A percentile compares a stretch with the other conserved stretches of the same genome.
These are phyloP conservation scores for Chiloscyllium punctatum DNA, from an alignment of 2,797 vertebrate genomes.

Conservation along the genomic window DNA sequence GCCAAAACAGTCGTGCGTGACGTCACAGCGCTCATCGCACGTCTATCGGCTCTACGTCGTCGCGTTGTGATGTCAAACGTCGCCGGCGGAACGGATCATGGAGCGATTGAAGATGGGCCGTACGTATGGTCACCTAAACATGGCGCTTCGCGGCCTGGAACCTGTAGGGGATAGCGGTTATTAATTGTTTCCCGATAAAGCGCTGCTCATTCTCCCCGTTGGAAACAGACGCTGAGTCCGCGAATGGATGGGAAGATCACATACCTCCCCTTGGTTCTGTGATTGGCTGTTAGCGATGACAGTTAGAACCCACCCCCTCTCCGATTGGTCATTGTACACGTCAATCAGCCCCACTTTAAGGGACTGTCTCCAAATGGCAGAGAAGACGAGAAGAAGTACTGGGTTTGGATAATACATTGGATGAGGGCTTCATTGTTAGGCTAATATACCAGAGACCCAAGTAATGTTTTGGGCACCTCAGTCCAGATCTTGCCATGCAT, in stretches of 20 bases:
- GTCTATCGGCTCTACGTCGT: too few relatives aligned
- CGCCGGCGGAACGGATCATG: not conserved
- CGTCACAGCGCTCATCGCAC: not conserved
- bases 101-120: not conserved
- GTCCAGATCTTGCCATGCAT: too few relatives aligned
- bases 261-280: not conserved
- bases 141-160: not conserved
- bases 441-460: too few relatives aligned
- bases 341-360: not conserved
- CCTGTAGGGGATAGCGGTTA: not conserved
- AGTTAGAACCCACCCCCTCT: fast-evolving
- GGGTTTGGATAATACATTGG: too few relatives aligned
- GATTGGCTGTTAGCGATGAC: not conserved
- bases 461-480: too few relatives aligned
- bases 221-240: not conserved
- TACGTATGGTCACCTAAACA: too few relatives aligned
- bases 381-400: not conserved
- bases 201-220: too few relatives aligned
- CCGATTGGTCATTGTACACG: not conserved
- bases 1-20: not conserved
- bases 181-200: not conserved
- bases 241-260: not conserved
- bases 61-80: too few relatives aligned
- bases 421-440: too few relatives aligned
- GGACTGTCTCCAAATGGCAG: not conserved